These are phyloP conservation scores for Drosophila truncata DNA, from an alignment of 1,140 invertebrate genomes.

Conservation along the genomic window DNA sequence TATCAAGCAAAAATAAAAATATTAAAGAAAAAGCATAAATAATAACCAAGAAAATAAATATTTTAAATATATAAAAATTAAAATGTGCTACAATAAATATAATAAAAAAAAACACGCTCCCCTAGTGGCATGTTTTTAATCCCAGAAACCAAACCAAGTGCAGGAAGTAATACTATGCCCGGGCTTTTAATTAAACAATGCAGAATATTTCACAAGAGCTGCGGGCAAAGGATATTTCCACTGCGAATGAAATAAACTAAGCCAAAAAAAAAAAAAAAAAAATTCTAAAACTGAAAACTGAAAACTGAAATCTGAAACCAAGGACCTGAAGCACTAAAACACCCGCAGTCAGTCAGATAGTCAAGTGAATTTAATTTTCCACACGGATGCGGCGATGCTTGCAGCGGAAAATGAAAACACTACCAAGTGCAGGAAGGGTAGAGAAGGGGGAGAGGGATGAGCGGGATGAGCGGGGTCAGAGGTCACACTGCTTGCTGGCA, in stretches of 20 bases:
- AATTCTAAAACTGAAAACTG: slow-evolving; percentile 3
- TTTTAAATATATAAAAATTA: background rate
- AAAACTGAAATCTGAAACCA: slow-evolving; percentile 4
- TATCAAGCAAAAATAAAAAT: background rate
- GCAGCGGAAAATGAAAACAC: slow-evolving; percentile 56
- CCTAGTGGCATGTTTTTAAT: background rate
- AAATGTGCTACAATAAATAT: background rate
- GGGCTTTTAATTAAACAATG: slow-evolving; percentile 17
- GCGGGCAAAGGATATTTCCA: slow-evolving; percentile 2
- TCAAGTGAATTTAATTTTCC: slow-evolving; percentile 77
- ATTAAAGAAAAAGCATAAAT: too few relatives aligned
- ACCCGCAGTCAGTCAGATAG: slow-evolving; percentile 50
- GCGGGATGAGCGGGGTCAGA: slow-evolving; percentile 6
- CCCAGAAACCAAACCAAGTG: background rate
- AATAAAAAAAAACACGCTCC: background rate
- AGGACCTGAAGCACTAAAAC: slow-evolving; percentile 30
- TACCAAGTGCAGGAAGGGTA: background rate
- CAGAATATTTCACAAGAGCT: slow-evolving; percentile 10
- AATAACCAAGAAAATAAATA: background rate
- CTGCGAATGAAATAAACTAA: background rate
- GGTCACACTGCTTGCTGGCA: slow-evolving; percentile 26
- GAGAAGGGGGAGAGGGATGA: background rate
- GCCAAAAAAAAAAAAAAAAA: slow-evolving; percentile 6
- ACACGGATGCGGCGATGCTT: slow-evolving; percentile 57
- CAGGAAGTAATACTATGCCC: background rate